Percentiles rank a stretch among this genome's conserved stretches.
Conservation (phyloP, 1,140 invertebrate genomes). For the Cephus cinctus region DNA sequence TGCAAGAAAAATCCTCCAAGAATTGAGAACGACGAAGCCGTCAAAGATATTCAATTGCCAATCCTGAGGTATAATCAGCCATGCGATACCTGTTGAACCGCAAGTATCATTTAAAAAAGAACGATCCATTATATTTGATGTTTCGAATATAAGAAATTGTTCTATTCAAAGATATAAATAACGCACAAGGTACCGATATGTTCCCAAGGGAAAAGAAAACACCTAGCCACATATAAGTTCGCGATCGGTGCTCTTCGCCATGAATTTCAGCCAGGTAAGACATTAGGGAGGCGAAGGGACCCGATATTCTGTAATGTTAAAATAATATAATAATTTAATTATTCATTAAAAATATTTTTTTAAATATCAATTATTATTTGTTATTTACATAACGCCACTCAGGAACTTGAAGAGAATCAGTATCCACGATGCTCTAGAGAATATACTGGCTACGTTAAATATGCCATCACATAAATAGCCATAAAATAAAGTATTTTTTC, state of each 20-base stretch:
- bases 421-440: constrained; percentile 57
- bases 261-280: constrained; percentile 73
- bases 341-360: too few species aligned
- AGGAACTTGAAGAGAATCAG: constrained; percentile 60
- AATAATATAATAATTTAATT: not conserved
- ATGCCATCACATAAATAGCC: constrained; percentile 58
- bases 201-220: constrained; percentile 55
- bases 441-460: constrained; percentile 52
- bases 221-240: constrained; percentile 65
- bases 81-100: constrained; percentile 64
- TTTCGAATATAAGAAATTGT: too few species aligned
- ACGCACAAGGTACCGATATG: constrained; percentile 46
- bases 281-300: constrained; percentile 71
- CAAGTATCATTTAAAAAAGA: too few species aligned
- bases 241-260: constrained; percentile 62
- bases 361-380: too few species aligned
- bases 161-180: too few species aligned
- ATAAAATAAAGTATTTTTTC: constrained; percentile 56
- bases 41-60: constrained; percentile 41
- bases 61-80: constrained; percentile 65
- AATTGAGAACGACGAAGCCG: constrained; percentile 49
- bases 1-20: constrained; percentile 69
- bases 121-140: too few species aligned
- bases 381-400: constrained; percentile 61
- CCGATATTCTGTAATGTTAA: constrained; percentile 63